Conservation (phyloP, 2,888 invertebrate genomes). For the Drosophila hamatofila region DNA sequence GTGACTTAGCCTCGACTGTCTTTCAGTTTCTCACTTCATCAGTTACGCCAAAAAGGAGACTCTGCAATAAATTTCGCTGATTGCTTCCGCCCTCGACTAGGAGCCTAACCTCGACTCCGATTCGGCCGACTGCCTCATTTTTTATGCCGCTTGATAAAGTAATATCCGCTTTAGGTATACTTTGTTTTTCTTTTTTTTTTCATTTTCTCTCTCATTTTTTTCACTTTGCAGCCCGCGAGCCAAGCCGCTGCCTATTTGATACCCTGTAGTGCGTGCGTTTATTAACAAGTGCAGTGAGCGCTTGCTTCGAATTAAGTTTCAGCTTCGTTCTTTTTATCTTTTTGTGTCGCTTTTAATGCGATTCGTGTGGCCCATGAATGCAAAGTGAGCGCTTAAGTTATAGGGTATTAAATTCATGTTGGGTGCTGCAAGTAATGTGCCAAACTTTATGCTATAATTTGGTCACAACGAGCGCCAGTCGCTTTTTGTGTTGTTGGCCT, state of each 20-base stretch:
- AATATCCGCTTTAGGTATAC: conserved; percentile 79
- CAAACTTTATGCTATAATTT: conserved; percentile 76
- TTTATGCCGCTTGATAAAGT: conserved; percentile 81
- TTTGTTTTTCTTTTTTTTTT: conserved; percentile 18
- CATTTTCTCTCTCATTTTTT: neutral
- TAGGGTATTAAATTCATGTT: conserved; percentile 57
- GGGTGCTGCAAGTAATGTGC: conserved; percentile 73
- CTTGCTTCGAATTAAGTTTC: conserved; percentile 47
- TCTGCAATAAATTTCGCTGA: conserved; percentile 80
- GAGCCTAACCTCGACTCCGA: conserved; percentile 58
- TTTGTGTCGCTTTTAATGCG: conserved; percentile 5
- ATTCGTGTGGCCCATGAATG: conserved; percentile 43
- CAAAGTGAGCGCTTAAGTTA: conserved; percentile 51
- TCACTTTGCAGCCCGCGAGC: neutral
- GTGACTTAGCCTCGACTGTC: conserved; percentile 75
- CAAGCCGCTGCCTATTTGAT: conserved; percentile 19
- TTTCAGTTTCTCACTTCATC: conserved; percentile 81
- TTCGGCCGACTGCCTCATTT: conserved; percentile 69
- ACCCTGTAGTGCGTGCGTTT: conserved; percentile 40
- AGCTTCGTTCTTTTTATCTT: neutral
- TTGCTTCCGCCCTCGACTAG: conserved; percentile 70
- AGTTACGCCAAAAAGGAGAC: conserved; percentile 80
- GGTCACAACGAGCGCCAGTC: conserved; percentile 43
- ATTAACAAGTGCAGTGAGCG: conserved; percentile 31
- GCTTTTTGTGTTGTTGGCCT: conserved; percentile 43